These are phyloP conservation scores for Ephydatia muelleri DNA, from an alignment of 37 sponge, comb jelly and placozoan genomes.

Conservation along the genomic window DNA sequence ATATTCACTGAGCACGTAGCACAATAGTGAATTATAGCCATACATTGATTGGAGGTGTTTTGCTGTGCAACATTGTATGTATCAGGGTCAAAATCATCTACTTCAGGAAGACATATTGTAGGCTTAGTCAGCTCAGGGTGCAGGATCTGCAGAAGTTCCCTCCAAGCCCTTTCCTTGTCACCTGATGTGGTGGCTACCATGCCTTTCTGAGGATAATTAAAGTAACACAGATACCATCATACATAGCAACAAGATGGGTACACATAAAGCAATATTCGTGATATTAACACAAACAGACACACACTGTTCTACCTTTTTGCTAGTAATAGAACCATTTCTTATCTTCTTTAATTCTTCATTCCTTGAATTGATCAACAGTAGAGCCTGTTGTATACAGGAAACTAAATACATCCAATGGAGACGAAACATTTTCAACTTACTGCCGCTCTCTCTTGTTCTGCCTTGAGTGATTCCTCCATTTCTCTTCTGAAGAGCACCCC, in stretches of 20 bases:
- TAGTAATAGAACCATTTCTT: constrained; percentile 21
- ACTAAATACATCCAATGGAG: neutral
- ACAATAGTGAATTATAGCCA: neutral
- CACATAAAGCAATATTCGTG: constrained; percentile 13
- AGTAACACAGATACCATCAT: neutral
- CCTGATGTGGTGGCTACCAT: neutral
- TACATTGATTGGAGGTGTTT: constrained; percentile 12
- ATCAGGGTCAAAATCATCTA: constrained; percentile 65
- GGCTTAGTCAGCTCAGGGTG: constrained; percentile 6
- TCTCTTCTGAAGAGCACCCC: neutral
- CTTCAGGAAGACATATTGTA: constrained; percentile 7
- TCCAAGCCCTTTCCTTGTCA: constrained; percentile 47
- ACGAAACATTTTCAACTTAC: neutral
- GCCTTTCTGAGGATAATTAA: neutral
- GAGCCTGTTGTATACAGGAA: neutral
- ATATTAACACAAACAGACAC: neutral
- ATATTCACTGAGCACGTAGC: neutral
- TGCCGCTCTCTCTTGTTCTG: neutral
- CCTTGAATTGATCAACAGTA: constrained; percentile 14
- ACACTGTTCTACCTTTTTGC: neutral
- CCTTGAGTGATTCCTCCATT: constrained; percentile 5
- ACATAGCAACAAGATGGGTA: neutral
- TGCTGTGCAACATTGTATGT: constrained; percentile 8
- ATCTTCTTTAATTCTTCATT: constrained; percentile 58
- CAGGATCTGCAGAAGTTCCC: constrained; percentile 24